These are phyloP conservation scores for Protodeltote pygarga DNA, from an alignment of 2,888 invertebrate species.

Conservation along the genomic window DNA sequence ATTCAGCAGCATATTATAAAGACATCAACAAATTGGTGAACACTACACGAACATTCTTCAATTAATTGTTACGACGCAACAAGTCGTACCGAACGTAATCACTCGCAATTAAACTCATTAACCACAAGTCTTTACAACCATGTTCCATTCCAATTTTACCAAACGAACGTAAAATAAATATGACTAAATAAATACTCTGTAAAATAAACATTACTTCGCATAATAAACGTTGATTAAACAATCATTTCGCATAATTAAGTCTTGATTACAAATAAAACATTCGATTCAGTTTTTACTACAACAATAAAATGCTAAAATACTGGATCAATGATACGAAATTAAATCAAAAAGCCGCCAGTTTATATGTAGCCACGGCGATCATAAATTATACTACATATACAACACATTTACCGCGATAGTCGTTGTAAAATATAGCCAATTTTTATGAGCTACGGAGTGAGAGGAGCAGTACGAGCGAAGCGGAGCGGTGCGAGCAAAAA, in stretches of 20 bases:
- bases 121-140: too few species aligned
- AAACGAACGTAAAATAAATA: too few species aligned
- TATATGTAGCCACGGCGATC: constrained; percentile 21
- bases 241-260: background rate
- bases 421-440: constrained; percentile 37
- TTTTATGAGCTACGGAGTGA: constrained; percentile 35
- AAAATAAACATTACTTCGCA: too few species aligned
- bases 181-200: too few species aligned
- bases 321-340: constrained; percentile 30
- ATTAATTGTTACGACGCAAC: too few species aligned
- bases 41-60: too few species aligned
- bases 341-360: constrained; percentile 28
- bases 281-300: constrained; percentile 13
- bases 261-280: constrained; percentile 1
- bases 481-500: constrained; percentile 34
- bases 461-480: constrained; percentile 1
- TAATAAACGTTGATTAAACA: too few species aligned
- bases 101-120: too few species aligned
- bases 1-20: too few species aligned
- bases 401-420: constrained; percentile 24
- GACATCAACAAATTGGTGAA: too few species aligned
- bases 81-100: too few species aligned
- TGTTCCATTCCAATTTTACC: too few species aligned
- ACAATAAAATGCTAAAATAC: constrained; percentile 13
- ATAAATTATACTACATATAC: constrained; percentile 22